Conservation (phyloP, 1,140 invertebrate genomes). For the Stegodyphus dumicola region DNA sequence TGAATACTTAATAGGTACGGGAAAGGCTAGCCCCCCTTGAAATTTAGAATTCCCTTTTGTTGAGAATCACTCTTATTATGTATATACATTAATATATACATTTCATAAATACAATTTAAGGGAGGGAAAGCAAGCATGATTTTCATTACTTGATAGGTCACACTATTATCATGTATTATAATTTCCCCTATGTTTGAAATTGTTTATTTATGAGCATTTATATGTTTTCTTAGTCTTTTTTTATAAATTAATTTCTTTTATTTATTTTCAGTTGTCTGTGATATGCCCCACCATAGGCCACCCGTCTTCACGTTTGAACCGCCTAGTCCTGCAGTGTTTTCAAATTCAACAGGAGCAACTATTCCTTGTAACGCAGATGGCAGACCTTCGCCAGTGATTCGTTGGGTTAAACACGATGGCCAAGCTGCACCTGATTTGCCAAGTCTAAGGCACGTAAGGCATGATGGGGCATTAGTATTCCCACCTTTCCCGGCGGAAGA, state of each 20-base stretch:
- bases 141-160: no score
- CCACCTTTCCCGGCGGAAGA: constrained; percentile 66
- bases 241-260: background rate
- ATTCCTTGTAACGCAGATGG: constrained; percentile 92
- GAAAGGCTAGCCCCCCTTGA: no score
- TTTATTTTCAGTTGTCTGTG: constrained; percentile 21
- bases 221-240: no score
- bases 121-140: no score
- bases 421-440: constrained; percentile 68
- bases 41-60: no score
- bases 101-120: no score
- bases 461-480: constrained; percentile 69
- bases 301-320: constrained; percentile 74
- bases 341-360: constrained; percentile 90
- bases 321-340: constrained; percentile 90
- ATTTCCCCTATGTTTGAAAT: no score
- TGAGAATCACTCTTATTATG: no score
- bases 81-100: no score
- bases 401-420: constrained; percentile 76
- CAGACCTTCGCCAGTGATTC: constrained; percentile 89
- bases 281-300: constrained; percentile 24
- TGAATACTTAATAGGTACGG: no score
- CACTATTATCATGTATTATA: no score
- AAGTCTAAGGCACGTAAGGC: constrained; percentile 77
- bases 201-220: no score